These are phyloP conservation scores for Sus scrofa DNA, from an alignment of 2,113 vertebrate species.

Conservation along the genomic window T2T-Sscrofa CM000825.6:134078001-134078500, in stretches of 20 bases:
- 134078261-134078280: slow-evolving; percentile 32
- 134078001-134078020: not conserved
- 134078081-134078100: slow-evolving; percentile 35
- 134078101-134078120: slow-evolving; percentile 29
- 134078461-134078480: not conserved
- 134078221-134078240: not conserved
- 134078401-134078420: slow-evolving; percentile 4
- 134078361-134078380: not conserved
- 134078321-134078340: not conserved
- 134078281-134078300: not conserved
- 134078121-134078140: not conserved
- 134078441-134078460: not conserved
- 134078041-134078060: slow-evolving; percentile 26
- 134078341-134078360: not conserved
- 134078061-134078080: not conserved
- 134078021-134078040: slow-evolving; percentile 17
- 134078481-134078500: not conserved
- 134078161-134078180: slow-evolving; percentile 26
- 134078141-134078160: slow-evolving; percentile 15
- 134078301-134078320: not conserved
- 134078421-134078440: not conserved
- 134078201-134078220: slow-evolving; percentile 17
- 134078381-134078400: not conserved
- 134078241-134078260: slow-evolving; percentile 11
- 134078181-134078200: not conserved